Conservation (phyloP, 2,113 vertebrate species). For the Paracanthobrama guichenoti region DNA sequence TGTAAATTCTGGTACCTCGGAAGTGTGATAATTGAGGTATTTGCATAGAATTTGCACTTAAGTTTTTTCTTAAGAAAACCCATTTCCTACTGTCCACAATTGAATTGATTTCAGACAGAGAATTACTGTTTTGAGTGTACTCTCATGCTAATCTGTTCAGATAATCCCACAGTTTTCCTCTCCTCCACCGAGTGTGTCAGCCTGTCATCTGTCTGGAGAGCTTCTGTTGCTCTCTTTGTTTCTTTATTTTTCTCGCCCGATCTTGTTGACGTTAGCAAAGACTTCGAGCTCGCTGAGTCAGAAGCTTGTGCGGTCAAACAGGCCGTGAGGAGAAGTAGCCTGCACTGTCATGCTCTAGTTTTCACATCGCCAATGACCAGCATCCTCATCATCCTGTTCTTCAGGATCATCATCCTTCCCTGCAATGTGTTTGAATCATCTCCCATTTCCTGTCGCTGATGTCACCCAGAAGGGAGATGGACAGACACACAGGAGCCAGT, state of each 20-base stretch:
- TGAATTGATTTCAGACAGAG: background rate
- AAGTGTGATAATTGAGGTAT: background rate
- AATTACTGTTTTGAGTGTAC: background rate
- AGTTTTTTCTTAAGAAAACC: background rate
- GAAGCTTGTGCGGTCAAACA: constrained; percentile 16
- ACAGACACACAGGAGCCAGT: background rate
- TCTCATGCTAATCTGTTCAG: background rate
- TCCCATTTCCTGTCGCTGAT: constrained; percentile 28
- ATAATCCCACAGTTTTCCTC: constrained; percentile 11
- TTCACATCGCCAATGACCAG: background rate
- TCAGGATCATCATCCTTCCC: constrained; percentile 17
- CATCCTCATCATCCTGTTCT: constrained; percentile 14
- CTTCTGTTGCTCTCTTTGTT: background rate
- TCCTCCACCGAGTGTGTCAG: background rate
- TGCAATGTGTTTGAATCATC: constrained; percentile 45
- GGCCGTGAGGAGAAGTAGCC: background rate
- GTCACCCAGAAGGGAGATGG: constrained; percentile 21
- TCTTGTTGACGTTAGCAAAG: constrained; percentile 10
- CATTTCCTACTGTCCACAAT: background rate
- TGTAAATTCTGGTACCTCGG: background rate
- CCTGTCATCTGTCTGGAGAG: constrained; percentile 8
- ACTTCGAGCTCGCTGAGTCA: background rate
- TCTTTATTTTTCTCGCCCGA: background rate
- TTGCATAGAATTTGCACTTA: background rate
- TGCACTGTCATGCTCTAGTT: background rate